These are phyloP conservation scores for Oryzias dopingdopingensis DNA, from an alignment of 2,797 vertebrate genomes.

Conservation along the genomic window DNA sequence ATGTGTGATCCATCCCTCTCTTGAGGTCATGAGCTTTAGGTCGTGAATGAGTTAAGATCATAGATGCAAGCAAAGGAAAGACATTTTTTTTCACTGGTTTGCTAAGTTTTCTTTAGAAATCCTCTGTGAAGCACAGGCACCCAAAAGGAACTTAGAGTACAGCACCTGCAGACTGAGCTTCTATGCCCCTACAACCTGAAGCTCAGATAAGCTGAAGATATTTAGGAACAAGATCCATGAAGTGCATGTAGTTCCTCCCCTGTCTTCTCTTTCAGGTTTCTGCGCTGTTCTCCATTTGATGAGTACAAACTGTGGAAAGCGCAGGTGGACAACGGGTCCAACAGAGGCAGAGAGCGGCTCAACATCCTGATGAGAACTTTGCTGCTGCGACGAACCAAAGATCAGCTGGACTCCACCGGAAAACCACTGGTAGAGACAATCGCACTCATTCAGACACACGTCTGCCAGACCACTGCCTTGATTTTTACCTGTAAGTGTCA, in stretches of 20 bases:
- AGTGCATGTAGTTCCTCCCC: not conserved
- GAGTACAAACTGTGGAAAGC: constrained; percentile 92
- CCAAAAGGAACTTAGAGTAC: no score
- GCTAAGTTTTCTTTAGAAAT: no score
- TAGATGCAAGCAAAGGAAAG: no score
- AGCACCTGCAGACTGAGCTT: no score
- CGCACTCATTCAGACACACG: no score
- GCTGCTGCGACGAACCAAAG: constrained; percentile 88
- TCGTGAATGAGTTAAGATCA: no score
- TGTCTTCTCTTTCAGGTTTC: constrained; percentile 77
- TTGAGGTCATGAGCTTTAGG: no score
- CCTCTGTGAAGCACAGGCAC: no score
- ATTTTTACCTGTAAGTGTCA: not conserved
- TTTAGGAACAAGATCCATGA: not conserved
- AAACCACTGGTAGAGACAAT: constrained; percentile 83
- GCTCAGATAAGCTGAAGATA: not conserved
- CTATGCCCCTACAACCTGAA: no score
- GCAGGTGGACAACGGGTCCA: constrained; percentile 94
- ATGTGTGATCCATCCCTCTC: no score
- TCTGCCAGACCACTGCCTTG: not conserved
- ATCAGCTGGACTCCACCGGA: constrained; percentile 83
- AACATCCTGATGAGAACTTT: constrained; percentile 89
- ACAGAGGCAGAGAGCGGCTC: constrained; percentile 87
- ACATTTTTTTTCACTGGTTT: no score
- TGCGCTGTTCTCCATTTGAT: constrained; percentile 92